These are phyloP conservation scores for Myocastor coypus DNA, from an alignment of 2,113 vertebrate genomes.

Conservation along the genomic window DNA sequence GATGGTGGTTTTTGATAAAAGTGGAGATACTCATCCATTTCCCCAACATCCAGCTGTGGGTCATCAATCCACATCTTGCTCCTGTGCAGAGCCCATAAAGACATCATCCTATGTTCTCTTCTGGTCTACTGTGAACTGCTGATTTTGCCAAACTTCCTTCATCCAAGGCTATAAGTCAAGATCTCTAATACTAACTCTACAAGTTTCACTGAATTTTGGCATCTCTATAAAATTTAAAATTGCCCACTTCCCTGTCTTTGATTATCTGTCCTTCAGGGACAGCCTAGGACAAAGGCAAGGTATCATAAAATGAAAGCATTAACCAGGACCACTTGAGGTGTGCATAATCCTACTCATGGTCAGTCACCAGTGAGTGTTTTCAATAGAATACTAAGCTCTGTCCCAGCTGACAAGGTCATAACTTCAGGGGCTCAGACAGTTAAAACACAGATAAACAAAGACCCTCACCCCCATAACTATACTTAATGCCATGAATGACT, in stretches of 20 bases:
- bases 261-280: background rate
- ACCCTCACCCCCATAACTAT: background rate
- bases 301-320: background rate
- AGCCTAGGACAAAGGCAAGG: background rate
- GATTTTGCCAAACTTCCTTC: background rate
- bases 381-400: conserved; percentile 25
- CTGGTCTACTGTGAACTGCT: background rate
- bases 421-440: conserved; percentile 22
- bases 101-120: background rate
- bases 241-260: background rate
- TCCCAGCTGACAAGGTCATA: background rate
- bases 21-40: background rate
- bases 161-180: background rate
- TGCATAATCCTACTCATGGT: conserved; percentile 39
- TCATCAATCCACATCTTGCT: background rate
- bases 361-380: conserved; percentile 28
- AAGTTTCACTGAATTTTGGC: background rate
- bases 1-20: background rate
- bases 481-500: background rate
- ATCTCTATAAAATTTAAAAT: background rate
- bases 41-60: background rate
- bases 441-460: conserved; percentile 35
- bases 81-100: background rate
- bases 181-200: background rate
- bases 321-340: background rate